Conservation (phyloP, 2,113 vertebrate genomes). For the Carollia perspicillata region DNA sequence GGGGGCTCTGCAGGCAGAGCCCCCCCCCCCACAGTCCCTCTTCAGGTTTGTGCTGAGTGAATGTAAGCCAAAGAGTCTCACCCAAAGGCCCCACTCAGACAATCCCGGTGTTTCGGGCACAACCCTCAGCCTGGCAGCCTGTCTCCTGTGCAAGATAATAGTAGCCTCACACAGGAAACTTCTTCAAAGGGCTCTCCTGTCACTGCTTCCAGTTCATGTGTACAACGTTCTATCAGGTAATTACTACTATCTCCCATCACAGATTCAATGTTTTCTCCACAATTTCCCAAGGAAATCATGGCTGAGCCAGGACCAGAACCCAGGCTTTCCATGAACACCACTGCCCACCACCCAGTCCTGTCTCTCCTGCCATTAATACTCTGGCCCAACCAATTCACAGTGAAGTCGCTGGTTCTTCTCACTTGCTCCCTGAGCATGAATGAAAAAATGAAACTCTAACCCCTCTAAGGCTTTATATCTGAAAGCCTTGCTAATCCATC, state of each 20-base stretch:
- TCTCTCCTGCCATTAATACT: background rate
- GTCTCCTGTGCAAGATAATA: background rate
- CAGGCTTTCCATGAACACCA: background rate
- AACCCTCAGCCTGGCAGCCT: background rate
- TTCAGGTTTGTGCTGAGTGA: background rate
- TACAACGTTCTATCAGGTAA: background rate
- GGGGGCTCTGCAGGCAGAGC: no score
- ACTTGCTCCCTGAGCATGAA: background rate
- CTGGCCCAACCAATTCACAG: no score
- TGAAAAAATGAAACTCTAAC: conserved; percentile 25
- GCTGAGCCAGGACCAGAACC: background rate
- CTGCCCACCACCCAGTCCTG: background rate
- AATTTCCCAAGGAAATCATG: background rate
- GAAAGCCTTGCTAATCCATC: conserved; percentile 53
- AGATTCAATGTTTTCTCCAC: background rate
- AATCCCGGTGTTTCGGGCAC: background rate
- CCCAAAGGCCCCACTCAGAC: background rate
- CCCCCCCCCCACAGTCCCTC: no score
- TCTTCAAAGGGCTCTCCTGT: conserved; percentile 17
- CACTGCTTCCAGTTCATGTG: background rate
- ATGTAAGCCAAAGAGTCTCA: no score
- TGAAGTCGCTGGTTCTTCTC: background rate
- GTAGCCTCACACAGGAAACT: background rate
- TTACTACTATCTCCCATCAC: background rate
- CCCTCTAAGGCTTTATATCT: conserved; percentile 29